Conservation (phyloP, 1,140 invertebrate genomes). For the Drosophila pseudoobscura region DNA sequence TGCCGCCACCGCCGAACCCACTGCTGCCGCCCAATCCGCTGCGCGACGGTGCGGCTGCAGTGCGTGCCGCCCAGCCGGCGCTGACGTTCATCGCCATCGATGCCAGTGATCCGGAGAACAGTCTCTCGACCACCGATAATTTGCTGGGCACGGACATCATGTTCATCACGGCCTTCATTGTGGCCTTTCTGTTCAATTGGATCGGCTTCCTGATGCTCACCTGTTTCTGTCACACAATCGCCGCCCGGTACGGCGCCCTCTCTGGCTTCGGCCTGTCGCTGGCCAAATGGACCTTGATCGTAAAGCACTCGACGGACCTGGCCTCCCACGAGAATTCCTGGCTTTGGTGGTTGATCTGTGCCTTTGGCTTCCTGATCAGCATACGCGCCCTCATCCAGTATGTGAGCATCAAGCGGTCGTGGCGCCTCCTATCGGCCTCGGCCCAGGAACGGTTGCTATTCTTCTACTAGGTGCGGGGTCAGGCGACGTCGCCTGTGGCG, state of each 20-base stretch:
- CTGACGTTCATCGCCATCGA: conserved; percentile 90
- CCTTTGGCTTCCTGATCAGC: conserved; percentile 94
- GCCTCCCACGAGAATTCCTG: conserved; percentile 93
- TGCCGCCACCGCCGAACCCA: conserved; percentile 68
- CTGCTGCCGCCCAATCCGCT: conserved; percentile 67
- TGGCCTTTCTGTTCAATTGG: conserved; percentile 97
- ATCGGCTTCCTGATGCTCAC: conserved; percentile 95
- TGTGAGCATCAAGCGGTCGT: conserved; percentile 94
- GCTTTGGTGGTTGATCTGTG: conserved; percentile 95
- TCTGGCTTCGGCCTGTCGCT: conserved; percentile 96
- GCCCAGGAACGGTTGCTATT: conserved; percentile 93
- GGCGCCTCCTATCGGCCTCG: conserved; percentile 92
- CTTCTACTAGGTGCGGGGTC: conserved; percentile 88
- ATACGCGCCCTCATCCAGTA: conserved; percentile 94
- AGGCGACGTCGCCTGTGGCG: conserved; percentile 33
- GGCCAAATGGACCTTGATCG: conserved; percentile 97
- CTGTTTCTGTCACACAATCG: conserved; percentile 97
- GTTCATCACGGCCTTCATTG: conserved; percentile 94
- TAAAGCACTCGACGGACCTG: conserved; percentile 94
- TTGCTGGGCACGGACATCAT: conserved; percentile 94
- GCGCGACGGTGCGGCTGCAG: conserved; percentile 84
- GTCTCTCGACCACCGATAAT: conserved; percentile 88
- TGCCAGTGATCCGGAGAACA: conserved; percentile 86
- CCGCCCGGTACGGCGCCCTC: conserved; percentile 95
- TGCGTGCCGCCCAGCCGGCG: conserved; percentile 85